Base-by-base conservation (phyloP, 2,888 invertebrate genomes). In the Diarsia mendica region DNA sequence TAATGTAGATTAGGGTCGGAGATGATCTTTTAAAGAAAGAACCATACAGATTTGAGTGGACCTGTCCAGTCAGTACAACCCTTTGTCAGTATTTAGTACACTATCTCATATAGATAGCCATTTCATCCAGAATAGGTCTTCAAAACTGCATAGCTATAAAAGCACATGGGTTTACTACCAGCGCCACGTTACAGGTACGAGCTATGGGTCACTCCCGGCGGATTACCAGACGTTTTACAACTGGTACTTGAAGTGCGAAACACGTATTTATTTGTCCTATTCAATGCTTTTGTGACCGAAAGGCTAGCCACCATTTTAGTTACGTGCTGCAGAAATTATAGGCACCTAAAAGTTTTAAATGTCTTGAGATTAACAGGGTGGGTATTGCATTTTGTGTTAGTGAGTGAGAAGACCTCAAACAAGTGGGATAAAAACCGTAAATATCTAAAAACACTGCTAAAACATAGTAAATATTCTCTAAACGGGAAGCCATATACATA, bases 61-160 rank as follows among this genome's bases (percentile, higher is more conserved):
- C 28, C 28, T 28, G 28, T 28, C 28, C 28, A 28, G 28, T 28
- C 28, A 28, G 28, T 28, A 2, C 28, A 28, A 28, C 28, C 28
- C 28, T 28, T 28, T 28, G 28, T 28, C 60, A 33, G 9, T 9
- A 33, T 0, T 9, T 6, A 33, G 33, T 18, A 33, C 3, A 64
- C 20, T 2, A 39, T 6, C 13, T 44, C 1, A 46, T 10, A 18
- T 18, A 28, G n/a, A 28, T 28, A 48, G 39, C 44, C 46, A 55
- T 53, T 18, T 55, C 1, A 28, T 67, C 48, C 80, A 39, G 86
- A 85, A 87, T 85, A 87, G 48, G 78, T 76, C 46, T 51, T 65
- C 77, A 64, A 66, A 86, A 87, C 65, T 85, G 88, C 88, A 87
- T 72, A 33, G 72, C 83, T 67, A 80, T 89, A 87, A 87, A 89